phyloP scores from a whole-genome alignment of 2,888 invertebrate genomes.

The Coelopa pilipes region DNA sequence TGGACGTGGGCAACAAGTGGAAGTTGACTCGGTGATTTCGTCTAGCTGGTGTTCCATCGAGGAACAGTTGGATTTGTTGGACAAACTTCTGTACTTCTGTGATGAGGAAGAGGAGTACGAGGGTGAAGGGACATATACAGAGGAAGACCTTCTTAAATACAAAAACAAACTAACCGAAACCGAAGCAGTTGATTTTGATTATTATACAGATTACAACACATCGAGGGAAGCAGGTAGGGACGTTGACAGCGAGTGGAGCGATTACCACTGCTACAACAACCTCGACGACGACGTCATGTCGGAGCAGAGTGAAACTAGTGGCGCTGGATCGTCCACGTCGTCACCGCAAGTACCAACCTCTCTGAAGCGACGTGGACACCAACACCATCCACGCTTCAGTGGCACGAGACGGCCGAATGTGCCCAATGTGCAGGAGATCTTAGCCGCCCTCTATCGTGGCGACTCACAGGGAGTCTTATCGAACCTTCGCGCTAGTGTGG shows the following conservation, averaged over 20 bases:
- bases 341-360: conserved; percentile 53
- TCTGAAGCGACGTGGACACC: conserved; percentile 75
- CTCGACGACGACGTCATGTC: conserved; percentile 36
- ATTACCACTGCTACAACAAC: conserved; percentile 38
- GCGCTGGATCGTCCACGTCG: conserved; percentile 51
- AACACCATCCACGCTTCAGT: conserved; percentile 79
- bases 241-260: conserved; percentile 46
- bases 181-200: conserved; percentile 32
- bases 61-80: conserved; percentile 61
- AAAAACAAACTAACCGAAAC: conserved; percentile 26
- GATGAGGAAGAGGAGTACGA: conserved; percentile 57
- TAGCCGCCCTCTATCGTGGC: conserved; percentile 65
- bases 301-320: conserved; percentile 50
- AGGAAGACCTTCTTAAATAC: background rate
- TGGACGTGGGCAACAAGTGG: conserved; percentile 40
- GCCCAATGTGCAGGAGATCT: conserved; percentile 66
- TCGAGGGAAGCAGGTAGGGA: conserved; percentile 32
- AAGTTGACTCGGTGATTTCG: conserved; percentile 56
- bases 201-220: conserved; percentile 37
- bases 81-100: conserved; percentile 61
- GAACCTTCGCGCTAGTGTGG: conserved; percentile 51
- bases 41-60: conserved; percentile 65
- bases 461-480: conserved; percentile 60
- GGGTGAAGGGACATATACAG: conserved; percentile 42
- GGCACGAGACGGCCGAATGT: conserved; percentile 71